phyloP scores from a whole-genome alignment of 2,797 vertebrate species.

The Neosilurus hyrtlii region DNA sequence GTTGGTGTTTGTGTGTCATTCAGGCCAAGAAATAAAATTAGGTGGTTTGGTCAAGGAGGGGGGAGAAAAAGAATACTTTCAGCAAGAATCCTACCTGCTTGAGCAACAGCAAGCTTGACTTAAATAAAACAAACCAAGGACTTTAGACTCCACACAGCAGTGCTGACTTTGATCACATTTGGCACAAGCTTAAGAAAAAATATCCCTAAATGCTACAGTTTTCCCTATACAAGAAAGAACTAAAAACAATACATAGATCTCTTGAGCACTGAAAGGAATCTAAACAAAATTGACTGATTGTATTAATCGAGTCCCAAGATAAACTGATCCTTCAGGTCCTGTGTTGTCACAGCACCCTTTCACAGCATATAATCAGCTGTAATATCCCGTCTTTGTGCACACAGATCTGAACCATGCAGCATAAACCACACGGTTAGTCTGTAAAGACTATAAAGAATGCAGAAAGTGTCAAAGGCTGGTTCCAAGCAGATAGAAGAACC shows the following conservation, averaged over 20 bases:
- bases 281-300: not conserved
- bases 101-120: constrained; percentile 28
- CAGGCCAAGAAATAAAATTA: constrained; percentile 10
- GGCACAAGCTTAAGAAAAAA: constrained; percentile 16
- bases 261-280: constrained; percentile 16
- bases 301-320: constrained; percentile 6
- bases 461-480: constrained; percentile 11
- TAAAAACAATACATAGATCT: not conserved
- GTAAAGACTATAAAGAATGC: constrained; percentile 32
- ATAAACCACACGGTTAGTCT: constrained; percentile 22
- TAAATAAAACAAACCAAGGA: not conserved
- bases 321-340: constrained; percentile 5
- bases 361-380: constrained; percentile 14
- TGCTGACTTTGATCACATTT: constrained; percentile 40
- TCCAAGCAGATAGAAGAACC: not conserved
- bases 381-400: constrained; percentile 30
- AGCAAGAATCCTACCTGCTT: constrained; percentile 25
- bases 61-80: not conserved
- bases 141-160: not conserved
- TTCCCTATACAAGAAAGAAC: not conserved
- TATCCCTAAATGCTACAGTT: constrained; percentile 28
- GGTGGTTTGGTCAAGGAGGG: not conserved
- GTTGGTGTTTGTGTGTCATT: constrained; percentile 18
- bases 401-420: not conserved
- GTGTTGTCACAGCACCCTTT: not conserved